Percentiles rank a stretch among this genome's conserved stretches.
phyloP scores from a whole-genome alignment of 2,888 invertebrate genomes.

The Chymomyza caudatula region DNA sequence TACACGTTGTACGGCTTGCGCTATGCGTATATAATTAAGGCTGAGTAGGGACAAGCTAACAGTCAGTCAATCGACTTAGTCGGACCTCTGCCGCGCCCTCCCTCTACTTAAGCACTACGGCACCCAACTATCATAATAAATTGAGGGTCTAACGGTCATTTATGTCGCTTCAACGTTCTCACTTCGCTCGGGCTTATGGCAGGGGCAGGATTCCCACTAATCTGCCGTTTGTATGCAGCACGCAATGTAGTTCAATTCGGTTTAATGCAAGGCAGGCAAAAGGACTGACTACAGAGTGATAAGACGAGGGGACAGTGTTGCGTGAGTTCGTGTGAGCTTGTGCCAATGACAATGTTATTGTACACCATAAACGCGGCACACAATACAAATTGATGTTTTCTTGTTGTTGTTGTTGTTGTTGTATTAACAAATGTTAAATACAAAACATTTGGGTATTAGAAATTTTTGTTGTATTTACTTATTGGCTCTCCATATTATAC shows the following conservation, averaged over 20 bases:
- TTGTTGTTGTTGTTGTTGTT: background rate
- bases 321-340: constrained; percentile 5
- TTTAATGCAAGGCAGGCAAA: background rate
- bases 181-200: background rate
- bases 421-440: background rate
- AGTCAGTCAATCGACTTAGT: constrained; percentile 13
- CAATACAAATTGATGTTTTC: background rate
- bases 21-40: background rate
- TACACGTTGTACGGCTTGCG: constrained; percentile 1
- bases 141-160: background rate
- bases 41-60: background rate
- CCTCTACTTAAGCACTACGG: background rate
- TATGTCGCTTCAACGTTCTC: background rate
- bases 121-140: background rate
- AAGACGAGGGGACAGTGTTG: constrained; percentile 1
- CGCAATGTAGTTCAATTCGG: constrained; percentile 16
- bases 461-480: background rate
- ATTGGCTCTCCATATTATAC: background rate
- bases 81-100: background rate
- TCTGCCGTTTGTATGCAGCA: constrained; percentile 60
- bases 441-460: background rate
- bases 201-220: constrained; percentile 36
- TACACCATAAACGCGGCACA: constrained; percentile 31
- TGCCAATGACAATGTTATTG: constrained; percentile 31
- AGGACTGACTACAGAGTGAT: background rate